These are phyloP conservation scores for Armadillidium nasatum DNA, from an alignment of 1,140 invertebrate genomes.

Conservation along the genomic window DNA sequence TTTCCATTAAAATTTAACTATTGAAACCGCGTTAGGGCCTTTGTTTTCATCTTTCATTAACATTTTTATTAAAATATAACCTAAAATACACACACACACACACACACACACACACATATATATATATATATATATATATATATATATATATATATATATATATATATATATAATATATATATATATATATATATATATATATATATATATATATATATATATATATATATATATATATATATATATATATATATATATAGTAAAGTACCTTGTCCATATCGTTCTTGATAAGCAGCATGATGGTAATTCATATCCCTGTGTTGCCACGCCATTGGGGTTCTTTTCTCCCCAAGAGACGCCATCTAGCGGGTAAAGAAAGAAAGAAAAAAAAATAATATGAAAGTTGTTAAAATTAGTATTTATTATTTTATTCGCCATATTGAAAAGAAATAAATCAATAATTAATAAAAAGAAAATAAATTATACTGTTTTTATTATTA, in stretches of 20 bases:
- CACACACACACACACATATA: too few species aligned
- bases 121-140: neutral
- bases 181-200: neutral
- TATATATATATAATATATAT: neutral
- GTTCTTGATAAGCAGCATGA: constrained; percentile 33
- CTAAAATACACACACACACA: too few species aligned
- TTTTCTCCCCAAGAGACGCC: constrained; percentile 26
- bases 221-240: neutral
- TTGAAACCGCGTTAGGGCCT: neutral
- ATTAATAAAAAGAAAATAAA: too few species aligned
- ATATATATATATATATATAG: neutral
- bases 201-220: neutral
- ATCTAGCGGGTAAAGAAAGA: neutral
- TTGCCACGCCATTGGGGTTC: constrained; percentile 45
- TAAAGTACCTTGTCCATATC: constrained; percentile 33
- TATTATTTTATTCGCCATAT: too few species aligned
- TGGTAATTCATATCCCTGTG: constrained; percentile 44
- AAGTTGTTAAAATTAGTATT: too few species aligned
- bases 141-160: constrained; percentile 3
- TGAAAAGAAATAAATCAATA: too few species aligned
- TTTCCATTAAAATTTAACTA: neutral
- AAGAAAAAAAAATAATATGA: neutral
- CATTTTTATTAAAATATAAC: too few species aligned
- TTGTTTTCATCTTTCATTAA: neutral
- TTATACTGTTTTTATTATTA: too few species aligned